Percentiles rank a stretch among this genome's conserved stretches.
phyloP scores from a whole-genome alignment of 1,140 invertebrate species.

The Phymastichus coffea region DNA sequence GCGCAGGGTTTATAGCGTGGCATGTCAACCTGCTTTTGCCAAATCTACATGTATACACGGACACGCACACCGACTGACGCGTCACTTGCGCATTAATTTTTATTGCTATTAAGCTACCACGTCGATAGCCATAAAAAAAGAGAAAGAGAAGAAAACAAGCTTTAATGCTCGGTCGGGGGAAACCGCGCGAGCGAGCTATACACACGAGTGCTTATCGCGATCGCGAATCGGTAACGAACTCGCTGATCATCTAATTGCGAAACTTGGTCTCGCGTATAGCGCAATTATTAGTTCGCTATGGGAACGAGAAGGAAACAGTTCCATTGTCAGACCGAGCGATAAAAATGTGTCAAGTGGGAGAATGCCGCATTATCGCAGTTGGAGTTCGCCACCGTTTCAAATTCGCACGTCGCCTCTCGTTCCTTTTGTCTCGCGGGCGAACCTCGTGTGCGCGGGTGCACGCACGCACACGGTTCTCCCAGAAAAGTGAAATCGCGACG shows the following conservation, averaged over 20 bases:
- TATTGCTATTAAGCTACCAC: constrained; percentile 7
- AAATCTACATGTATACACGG: neutral
- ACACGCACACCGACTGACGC: neutral
- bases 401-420: neutral
- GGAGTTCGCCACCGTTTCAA: neutral
- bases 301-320: neutral
- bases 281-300: neutral
- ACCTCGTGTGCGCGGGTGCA: too few species aligned
- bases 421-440: neutral
- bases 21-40: too few species aligned
- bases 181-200: neutral
- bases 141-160: too few species aligned
- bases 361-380: neutral
- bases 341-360: constrained; percentile 19
- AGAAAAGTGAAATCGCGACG: constrained; percentile 11
- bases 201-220: too few species aligned
- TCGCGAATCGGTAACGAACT: constrained; percentile 1
- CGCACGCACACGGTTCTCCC: too few species aligned
- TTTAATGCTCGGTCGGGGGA: neutral
- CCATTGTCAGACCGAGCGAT: neutral
- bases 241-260: constrained; percentile 20
- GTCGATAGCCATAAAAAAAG: neutral
- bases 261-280: neutral
- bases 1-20: too few species aligned
- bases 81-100: constrained; percentile 13